phyloP scores from a whole-genome alignment of 2,113 vertebrate genomes.

The Eleginops maclovinus region DNA sequence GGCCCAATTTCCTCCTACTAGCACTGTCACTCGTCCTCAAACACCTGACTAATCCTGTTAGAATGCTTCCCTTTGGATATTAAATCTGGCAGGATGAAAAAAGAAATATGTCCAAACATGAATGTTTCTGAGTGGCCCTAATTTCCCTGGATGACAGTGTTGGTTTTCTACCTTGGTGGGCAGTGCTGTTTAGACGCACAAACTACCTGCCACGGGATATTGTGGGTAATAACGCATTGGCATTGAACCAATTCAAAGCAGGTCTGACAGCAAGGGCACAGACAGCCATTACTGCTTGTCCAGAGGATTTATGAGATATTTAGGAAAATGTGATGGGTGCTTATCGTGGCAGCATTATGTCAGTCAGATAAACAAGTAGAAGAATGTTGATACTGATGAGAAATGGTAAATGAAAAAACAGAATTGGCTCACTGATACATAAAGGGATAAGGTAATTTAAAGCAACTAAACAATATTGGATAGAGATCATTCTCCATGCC shows the following conservation, averaged over 20 bases:
- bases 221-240: slow-evolving; percentile 61
- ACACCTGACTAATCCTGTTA: slow-evolving; percentile 60
- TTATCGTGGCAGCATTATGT: slow-evolving; percentile 69
- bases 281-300: slow-evolving; percentile 79
- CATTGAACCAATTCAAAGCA: slow-evolving; percentile 72
- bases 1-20: slow-evolving; percentile 34
- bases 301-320: slow-evolving; percentile 77
- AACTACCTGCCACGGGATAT: slow-evolving; percentile 72
- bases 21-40: slow-evolving; percentile 43
- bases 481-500: neutral
- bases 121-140: slow-evolving; percentile 60
- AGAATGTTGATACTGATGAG: slow-evolving; percentile 16
- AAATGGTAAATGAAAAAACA: slow-evolving; percentile 8
- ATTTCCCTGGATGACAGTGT: slow-evolving; percentile 72
- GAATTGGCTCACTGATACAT: neutral
- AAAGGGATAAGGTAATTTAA: neutral
- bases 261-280: slow-evolving; percentile 77
- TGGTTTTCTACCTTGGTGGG: slow-evolving; percentile 73
- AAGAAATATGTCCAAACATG: slow-evolving; percentile 43
- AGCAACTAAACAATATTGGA: neutral
- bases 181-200: slow-evolving; percentile 62
- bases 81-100: slow-evolving; percentile 51
- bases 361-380: slow-evolving; percentile 50
- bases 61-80: slow-evolving; percentile 46
- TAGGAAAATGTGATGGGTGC: slow-evolving; percentile 69